Evolutionary conservation across 2,888 invertebrate species (phyloP), one percentile per base, ranked within the genome.

Genomic region (Hylaea fasciaria): DNA sequence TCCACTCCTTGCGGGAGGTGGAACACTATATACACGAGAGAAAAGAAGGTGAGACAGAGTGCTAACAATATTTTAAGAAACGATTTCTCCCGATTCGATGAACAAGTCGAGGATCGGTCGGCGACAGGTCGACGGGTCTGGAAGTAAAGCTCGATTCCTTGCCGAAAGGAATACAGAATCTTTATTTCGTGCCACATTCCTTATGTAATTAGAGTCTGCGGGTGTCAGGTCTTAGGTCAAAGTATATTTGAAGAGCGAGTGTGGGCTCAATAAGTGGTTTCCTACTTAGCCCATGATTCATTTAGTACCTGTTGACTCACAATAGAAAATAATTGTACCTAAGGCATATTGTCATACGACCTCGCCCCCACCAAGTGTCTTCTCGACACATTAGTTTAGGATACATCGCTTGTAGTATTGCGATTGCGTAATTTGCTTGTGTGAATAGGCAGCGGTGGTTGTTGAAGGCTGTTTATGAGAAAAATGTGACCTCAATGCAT

Each of bases 31-130:
- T 92, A 22, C 86, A 86, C 5, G 91, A 91, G 66, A 77, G 90
- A 62, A 89, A 90, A 65, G 91, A 91, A 70, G 91, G 91, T 65
- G 91, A 91, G 73, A 91, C 91, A 32, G 91, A 91, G 76, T 91
- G 91, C 71, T 91, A 87, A 77, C 62, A 72, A 69, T 62, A 66
- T 73, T 72, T 69, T 14, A 14, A 47, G 35, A 64, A 66, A 70
- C 65, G 67, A 73, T 57, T 71, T 70, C 57, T 48, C 41, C 51
- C 55, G 55, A 61, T 16, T 52, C 52, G 61, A 55, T 48, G 29
- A 11, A 41, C 44, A 16, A 57, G 62, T 58, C 46, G 40, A 40
- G 13, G 35, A 60, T 56, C n/a, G 47, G 50, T 14, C 8, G 28
- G 28, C 40, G 40, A 49, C 28, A 12, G n/a, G 1, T 13, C 39